Evolutionary conservation across 2,888 invertebrate genomes (phyloP).

Genomic region (Sesia bembeciformis): DNA sequence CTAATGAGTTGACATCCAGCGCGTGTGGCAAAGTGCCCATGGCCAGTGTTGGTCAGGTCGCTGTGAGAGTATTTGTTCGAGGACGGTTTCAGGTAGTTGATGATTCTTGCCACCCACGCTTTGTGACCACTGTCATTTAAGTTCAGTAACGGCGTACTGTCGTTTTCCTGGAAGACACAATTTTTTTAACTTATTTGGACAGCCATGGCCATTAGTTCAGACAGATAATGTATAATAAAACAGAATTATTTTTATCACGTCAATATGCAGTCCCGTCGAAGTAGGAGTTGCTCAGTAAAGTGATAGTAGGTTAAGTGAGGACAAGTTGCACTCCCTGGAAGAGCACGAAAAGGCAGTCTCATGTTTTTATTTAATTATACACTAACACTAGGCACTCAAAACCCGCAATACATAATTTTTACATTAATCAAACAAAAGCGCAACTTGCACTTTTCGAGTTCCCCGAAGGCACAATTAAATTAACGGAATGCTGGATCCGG

Average conservation of each 20-base stretch:
- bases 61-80: conserved; percentile 90
- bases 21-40: conserved; percentile 77
- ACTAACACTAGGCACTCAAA: too few relatives aligned
- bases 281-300: too few relatives aligned
- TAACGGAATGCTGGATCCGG: too few relatives aligned
- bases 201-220: too few relatives aligned
- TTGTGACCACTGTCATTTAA: conserved; percentile 58
- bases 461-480: too few relatives aligned
- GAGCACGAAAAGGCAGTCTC: too few relatives aligned
- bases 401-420: too few relatives aligned
- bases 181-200: neutral
- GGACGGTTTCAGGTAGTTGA: conserved; percentile 90
- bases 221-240: neutral
- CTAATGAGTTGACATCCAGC: conserved; percentile 84
- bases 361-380: too few relatives aligned
- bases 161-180: conserved; percentile 1
- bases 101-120: conserved; percentile 77
- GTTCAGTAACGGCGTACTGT: conserved; percentile 26
- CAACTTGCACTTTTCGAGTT: too few relatives aligned
- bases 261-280: neutral
- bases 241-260: neutral
- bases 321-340: too few relatives aligned
- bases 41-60: conserved; percentile 76
- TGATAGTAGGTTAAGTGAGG: too few relatives aligned
- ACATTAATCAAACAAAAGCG: too few relatives aligned